Conservation (phyloP, 2,888 invertebrate species). For the Leucophenga montana region DNA sequence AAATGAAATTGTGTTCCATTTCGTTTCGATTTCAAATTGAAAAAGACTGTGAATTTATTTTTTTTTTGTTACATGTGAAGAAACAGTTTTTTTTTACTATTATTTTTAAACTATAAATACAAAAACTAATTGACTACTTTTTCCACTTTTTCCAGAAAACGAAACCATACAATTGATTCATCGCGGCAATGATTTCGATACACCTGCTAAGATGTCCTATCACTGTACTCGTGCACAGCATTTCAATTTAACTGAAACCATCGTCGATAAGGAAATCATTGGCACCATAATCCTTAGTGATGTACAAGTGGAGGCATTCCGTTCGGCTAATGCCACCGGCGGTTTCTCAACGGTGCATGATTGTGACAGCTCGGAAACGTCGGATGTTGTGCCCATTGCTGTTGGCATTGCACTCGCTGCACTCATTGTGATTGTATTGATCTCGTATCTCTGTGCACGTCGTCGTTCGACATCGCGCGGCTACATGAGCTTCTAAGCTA, state of each 20-base stretch:
- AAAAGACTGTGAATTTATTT: too few relatives aligned
- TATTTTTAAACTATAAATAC: neutral
- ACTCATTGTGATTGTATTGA: constrained; percentile 83
- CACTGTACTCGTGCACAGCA: constrained; percentile 79
- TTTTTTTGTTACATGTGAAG: too few relatives aligned
- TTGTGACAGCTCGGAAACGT: constrained; percentile 82
- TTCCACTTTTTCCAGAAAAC: constrained; percentile 58
- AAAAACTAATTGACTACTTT: neutral
- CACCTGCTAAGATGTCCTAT: constrained; percentile 81
- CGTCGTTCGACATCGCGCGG: constrained; percentile 87
- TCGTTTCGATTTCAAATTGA: too few relatives aligned
- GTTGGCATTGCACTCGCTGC: constrained; percentile 95
- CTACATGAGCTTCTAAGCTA: constrained; percentile 74
- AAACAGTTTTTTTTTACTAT: too few relatives aligned
- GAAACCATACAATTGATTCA: constrained; percentile 74
- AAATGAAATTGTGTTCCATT: too few relatives aligned
- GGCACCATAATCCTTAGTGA: constrained; percentile 77
- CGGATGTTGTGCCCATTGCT: constrained; percentile 96
- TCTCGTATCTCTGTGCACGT: constrained; percentile 94
- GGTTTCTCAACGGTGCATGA: constrained; percentile 82
- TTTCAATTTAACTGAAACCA: constrained; percentile 75
- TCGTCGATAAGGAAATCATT: constrained; percentile 48
- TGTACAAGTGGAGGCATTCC: constrained; percentile 85
- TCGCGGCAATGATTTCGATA: constrained; percentile 75
- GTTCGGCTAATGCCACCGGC: constrained; percentile 73